Conservation (phyloP, 1,140 invertebrate species). For the Acromyrmex charruanus region DNA sequence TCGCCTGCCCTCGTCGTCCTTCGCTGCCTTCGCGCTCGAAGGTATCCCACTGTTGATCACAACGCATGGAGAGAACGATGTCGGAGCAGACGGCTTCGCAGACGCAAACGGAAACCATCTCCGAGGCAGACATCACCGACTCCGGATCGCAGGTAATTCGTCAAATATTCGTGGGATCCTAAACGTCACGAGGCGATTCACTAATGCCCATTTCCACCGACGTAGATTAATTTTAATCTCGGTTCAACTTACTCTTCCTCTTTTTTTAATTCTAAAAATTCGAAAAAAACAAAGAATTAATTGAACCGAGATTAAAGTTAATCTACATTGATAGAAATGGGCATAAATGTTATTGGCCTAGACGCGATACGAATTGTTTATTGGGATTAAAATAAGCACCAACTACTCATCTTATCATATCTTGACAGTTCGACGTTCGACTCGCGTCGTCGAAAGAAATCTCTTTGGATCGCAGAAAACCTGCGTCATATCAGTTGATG, state of each 20-base stretch:
- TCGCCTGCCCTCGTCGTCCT: neutral
- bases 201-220: neutral
- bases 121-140: constrained; percentile 76
- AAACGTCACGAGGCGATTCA: neutral
- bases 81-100: constrained; percentile 76
- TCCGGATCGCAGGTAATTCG: constrained; percentile 75
- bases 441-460: neutral
- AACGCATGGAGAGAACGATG: constrained; percentile 74
- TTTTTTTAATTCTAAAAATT: too few relatives aligned
- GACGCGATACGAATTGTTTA: neutral
- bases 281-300: too few relatives aligned
- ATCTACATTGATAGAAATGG: too few relatives aligned
- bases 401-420: neutral
- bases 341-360: neutral
- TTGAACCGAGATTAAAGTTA: too few relatives aligned
- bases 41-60: neutral
- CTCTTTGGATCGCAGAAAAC: neutral
- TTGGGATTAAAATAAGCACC: neutral
- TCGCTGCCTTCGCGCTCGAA: neutral
- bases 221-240: too few relatives aligned
- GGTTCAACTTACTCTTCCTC: too few relatives aligned
- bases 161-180: neutral
- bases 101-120: constrained; percentile 79
- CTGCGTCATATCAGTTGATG: neutral
- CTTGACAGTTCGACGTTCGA: neutral